Base-by-base conservation (phyloP, 2,113 vertebrate species). In the Penelope pileata region DNA sequence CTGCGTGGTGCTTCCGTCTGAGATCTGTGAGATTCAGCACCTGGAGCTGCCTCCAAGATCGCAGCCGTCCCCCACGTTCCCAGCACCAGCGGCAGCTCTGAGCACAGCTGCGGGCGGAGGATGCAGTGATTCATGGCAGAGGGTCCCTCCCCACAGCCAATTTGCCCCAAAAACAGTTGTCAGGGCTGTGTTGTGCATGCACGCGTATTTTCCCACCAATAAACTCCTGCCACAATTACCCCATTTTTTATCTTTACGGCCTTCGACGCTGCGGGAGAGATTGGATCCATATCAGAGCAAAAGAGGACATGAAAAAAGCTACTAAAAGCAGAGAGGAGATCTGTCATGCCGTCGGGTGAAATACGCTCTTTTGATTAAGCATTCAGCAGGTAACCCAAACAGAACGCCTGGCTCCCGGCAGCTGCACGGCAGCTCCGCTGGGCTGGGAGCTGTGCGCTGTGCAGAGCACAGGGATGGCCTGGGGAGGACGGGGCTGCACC, bases 171-270 rank as follows among this genome's bases (percentile, higher is more conserved):
- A 86, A 84, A 16, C 4, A 79, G 53, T 30, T 77, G n/a, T 75
- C 90, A 73, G 82, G 26, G 79, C 85, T 42, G 72, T 15, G 34
- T 27, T 6, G n/a, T 13, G 42, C 10, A n/a, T n/a, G 19, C 1
- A 1, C 3, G 3, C 5, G 66, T 16, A 2, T 77, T 83, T 85
- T 58, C 92, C 79, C 90, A 45, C 75, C 85, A 34, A 27, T 91
- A 90, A 95, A 83, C 72, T 86, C 38, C 88, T 5, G 13, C 90
- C 38, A 40, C 88, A 90, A 86, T 88, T 80, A 70, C 89, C 83
- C 92, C 88, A 74, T 96, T 95, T 91, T 83, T 96, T 88, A 96
- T 96, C 91, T 95, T 96, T 94, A 95, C 11, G 75, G 90, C 83
- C 79, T 62, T 5, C 53, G 91, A 63, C 9, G 67, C 93, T 17